phyloP scores from a whole-genome alignment of 1,140 invertebrate genomes.

The Plutomurus gul region DNA sequence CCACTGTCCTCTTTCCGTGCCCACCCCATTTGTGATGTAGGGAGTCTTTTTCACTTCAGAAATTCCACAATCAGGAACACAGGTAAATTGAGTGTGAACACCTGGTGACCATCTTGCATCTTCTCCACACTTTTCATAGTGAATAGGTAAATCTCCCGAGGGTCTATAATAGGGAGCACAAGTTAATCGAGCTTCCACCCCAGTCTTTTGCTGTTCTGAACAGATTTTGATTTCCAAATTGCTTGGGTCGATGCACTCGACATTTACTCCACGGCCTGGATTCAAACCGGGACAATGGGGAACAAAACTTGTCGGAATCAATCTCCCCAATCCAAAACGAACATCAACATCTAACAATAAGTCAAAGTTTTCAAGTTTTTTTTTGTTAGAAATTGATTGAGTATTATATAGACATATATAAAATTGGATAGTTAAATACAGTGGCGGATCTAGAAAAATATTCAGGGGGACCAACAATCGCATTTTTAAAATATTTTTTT shows the following conservation, averaged over 20 bases:
- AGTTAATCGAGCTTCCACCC: conserved; percentile 45
- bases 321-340: conserved; percentile 42
- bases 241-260: conserved; percentile 50
- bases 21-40: conserved; percentile 48
- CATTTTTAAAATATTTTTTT: no score
- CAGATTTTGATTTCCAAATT: conserved; percentile 46
- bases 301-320: conserved; percentile 46
- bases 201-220: conserved; percentile 35
- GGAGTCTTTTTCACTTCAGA: conserved; percentile 50
- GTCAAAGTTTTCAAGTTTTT: background rate
- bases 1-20: conserved; percentile 49
- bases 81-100: conserved; percentile 34
- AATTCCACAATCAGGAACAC: conserved; percentile 51
- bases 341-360: conserved; percentile 45
- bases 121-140: conserved; percentile 51
- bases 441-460: background rate
- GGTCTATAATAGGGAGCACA: conserved; percentile 47
- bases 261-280: conserved; percentile 37
- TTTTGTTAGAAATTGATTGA: no score
- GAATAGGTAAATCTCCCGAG: conserved; percentile 47
- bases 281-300: conserved; percentile 35
- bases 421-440: no score
- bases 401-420: no score
- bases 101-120: conserved; percentile 48
- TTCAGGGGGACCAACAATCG: no score